A percentile compares a stretch with the other conserved stretches of the same genome.
Evolutionary conservation across 2,113 vertebrate species (phyloP).

Genomic region (Smithornis capensis): DNA sequence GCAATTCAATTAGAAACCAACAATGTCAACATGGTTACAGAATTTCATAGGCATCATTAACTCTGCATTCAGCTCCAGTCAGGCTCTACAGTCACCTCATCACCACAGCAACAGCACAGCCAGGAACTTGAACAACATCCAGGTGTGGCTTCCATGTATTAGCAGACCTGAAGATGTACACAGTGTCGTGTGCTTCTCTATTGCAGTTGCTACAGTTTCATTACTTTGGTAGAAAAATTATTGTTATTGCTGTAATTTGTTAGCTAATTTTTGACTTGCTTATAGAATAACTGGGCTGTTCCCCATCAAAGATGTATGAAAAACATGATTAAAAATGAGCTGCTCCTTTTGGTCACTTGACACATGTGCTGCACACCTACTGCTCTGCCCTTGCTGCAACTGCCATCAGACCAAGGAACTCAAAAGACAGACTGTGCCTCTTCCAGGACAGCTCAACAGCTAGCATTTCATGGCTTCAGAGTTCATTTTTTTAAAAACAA

Average conservation of each 20-base stretch:
- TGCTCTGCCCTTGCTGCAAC: neutral
- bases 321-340: neutral
- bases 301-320: neutral
- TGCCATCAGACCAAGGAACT: neutral
- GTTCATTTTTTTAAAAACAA: neutral
- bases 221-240: constrained; percentile 39
- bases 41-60: constrained; percentile 47
- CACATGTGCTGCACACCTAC: neutral
- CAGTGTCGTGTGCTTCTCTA: neutral
- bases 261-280: constrained; percentile 5
- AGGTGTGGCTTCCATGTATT: neutral
- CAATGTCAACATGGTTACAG: constrained; percentile 16
- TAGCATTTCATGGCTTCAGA: neutral
- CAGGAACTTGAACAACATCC: neutral
- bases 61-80: neutral
- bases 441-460: neutral
- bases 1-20: constrained; percentile 51
- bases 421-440: neutral
- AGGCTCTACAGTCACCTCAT: neutral
- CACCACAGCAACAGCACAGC: neutral
- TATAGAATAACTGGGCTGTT: neutral
- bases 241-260: constrained; percentile 7
- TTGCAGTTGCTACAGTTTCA: neutral
- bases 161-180: neutral
- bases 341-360: neutral